Evolutionary conservation across 2,888 invertebrate genomes (phyloP), one percentile per base, ranked within the genome.

Genomic region (Himalopsyche japonica): DNA sequence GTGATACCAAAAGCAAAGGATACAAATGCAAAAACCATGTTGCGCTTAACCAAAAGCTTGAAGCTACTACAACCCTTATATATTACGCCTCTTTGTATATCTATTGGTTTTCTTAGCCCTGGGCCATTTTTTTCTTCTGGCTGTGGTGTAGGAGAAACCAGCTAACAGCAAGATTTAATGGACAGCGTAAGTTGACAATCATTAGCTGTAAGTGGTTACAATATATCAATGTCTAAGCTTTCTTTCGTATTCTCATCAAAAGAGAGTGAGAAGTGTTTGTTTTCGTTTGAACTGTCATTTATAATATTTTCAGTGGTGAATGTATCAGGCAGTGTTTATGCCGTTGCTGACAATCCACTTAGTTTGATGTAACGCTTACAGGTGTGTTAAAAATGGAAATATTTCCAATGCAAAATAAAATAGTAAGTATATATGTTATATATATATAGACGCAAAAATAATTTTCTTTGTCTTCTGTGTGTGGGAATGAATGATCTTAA

Each of bases 111-210:
- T 3, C 24, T 30, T 37, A 64, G 47, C 57, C 57, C 49, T 37
- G 34, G 20, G 32, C 48, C 82, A 57, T 37, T 27, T 34, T 77
- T 77, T 48, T 49, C 49, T 48, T 49, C 82, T 64, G 49, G 37
- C 20, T 81, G 77, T 82, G 80, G 82, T 82, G 82, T 80, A 82
- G 49, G 79, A 57, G 80, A 79, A 80, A 76, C 48, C 78, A 32
- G 27, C 49, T 34, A 30, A 78, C 76, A 70, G 80, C 85, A 76
- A 78, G 86, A 84, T 85, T 85, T 86, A 86, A 86, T 86, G 86
- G 86, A 86, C 86, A 86, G 48, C 85, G 84, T 85, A 84, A 87
- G 84, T 86, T 87, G 87, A 86, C 87, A 87, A 87, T 87, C 87
- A 86, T 87, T 85, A 87, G 86, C 81, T 79, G 83, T 86, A 87